Percentiles rank a stretch among this genome's conserved stretches.
Evolutionary conservation across 2,888 invertebrate genomes (phyloP).

Genomic region (Drosophila austrosaltans): DNA sequence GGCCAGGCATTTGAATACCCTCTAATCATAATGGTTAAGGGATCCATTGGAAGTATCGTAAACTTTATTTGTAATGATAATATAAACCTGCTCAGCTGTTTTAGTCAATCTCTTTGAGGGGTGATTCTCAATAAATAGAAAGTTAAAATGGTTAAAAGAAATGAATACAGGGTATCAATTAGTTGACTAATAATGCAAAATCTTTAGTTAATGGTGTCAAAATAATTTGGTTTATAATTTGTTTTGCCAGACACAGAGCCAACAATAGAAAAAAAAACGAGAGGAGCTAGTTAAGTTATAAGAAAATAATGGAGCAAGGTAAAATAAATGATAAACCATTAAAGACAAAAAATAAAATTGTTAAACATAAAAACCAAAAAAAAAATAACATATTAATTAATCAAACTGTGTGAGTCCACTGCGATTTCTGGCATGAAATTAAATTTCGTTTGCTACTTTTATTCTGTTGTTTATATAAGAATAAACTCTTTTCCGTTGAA

Average conservation of each 20-base stretch:
- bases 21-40: not conserved
- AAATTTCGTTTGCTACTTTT: not conserved
- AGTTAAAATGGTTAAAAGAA: too few species aligned
- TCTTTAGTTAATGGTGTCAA: slow-evolving; percentile 75
- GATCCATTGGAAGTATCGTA: too few species aligned
- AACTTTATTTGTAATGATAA: too few species aligned
- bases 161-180: not conserved
- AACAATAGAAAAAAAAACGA: not conserved
- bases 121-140: too few species aligned
- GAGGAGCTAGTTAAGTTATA: too few species aligned
- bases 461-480: not conserved
- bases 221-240: slow-evolving; percentile 60
- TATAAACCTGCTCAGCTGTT: too few species aligned
- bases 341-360: not conserved
- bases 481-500: not conserved
- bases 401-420: not conserved
- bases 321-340: too few species aligned
- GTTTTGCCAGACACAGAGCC: slow-evolving; percentile 42
- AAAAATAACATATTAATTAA: not conserved
- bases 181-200: slow-evolving; percentile 25
- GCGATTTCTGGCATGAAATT: slow-evolving; percentile 1
- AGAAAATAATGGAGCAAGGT: too few species aligned
- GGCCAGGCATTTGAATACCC: not conserved
- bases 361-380: not conserved
- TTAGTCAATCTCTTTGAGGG: too few species aligned